Evolutionary conservation across 2,888 invertebrate species (phyloP).

Genomic region (Empis stercorea): DNA sequence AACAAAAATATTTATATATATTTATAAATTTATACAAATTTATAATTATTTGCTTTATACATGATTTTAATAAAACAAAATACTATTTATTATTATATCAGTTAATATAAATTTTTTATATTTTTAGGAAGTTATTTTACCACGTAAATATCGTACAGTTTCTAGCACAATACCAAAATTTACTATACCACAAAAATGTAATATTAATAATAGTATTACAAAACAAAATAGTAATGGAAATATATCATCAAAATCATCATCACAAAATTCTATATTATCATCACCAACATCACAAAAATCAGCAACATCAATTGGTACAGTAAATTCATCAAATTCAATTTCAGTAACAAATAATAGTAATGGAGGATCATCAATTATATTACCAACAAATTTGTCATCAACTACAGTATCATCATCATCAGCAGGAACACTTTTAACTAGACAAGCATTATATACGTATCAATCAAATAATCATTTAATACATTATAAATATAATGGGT

Average conservation of each 20-base stretch:
- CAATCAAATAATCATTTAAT: slow-evolving; percentile 81
- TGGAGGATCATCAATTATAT: slow-evolving; percentile 14
- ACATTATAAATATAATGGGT: slow-evolving; percentile 81
- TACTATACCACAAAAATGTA: slow-evolving; percentile 27
- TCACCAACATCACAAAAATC: slow-evolving; percentile 23
- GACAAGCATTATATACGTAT: slow-evolving; percentile 57
- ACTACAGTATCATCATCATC: slow-evolving; percentile 14
- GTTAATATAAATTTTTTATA: slow-evolving; percentile 16
- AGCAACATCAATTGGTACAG: slow-evolving; percentile 13
- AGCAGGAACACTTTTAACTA: slow-evolving; percentile 42
- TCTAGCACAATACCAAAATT: slow-evolving; percentile 39
- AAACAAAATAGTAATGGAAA: slow-evolving; percentile 13
- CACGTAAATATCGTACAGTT: slow-evolving; percentile 67
- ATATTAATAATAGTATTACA: slow-evolving; percentile 31
- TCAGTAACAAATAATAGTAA: not conserved
- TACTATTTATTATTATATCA: not conserved
- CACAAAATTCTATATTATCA: not conserved
- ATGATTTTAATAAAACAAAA: not conserved
- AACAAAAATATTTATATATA: not conserved
- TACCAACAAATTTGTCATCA: too few species aligned
- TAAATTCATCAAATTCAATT: not conserved
- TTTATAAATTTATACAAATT: not conserved
- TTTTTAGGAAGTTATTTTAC: slow-evolving; percentile 61
- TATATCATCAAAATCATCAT: not conserved
- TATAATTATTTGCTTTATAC: too few species aligned